These are phyloP conservation scores for Nothobranchius kuhntae DNA, from an alignment of 2,113 vertebrate genomes.

Conservation along the genomic window DNA sequence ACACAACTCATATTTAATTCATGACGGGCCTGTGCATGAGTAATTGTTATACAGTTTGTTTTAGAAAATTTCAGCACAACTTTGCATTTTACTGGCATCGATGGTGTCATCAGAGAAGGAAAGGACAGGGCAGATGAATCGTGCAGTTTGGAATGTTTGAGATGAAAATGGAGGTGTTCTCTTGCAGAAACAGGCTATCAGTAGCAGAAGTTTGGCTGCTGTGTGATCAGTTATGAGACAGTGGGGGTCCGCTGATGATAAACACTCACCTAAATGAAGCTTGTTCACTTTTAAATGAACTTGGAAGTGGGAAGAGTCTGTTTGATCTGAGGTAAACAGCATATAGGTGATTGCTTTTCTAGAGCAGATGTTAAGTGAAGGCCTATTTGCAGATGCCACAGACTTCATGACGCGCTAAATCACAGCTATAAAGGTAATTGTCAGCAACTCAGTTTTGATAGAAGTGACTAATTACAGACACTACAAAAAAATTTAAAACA, in stretches of 20 bases:
- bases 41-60: conserved; percentile 99
- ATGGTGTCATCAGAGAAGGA: conserved; percentile 77
- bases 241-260: conserved; percentile 4
- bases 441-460: conserved; percentile 35
- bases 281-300: conserved; percentile 2
- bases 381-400: conserved; percentile 29
- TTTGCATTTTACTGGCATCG: conserved; percentile 83
- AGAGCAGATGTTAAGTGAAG: conserved; percentile 34
- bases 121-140: conserved; percentile 26
- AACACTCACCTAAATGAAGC: conserved; percentile 26
- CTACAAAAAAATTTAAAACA: conserved; percentile 16
- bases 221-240: conserved; percentile 26
- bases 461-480: conserved; percentile 41
- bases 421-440: conserved; percentile 15
- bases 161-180: not conserved
- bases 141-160: not conserved
- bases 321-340: conserved; percentile 13
- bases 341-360: conserved; percentile 1
- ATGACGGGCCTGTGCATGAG: conserved; percentile 94
- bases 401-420: conserved; percentile 10
- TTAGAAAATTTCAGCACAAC: conserved; percentile 89
- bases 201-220: not conserved
- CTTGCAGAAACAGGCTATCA: conserved; percentile 14
- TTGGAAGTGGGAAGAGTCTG: not conserved
- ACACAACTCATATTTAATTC: conserved; percentile 99